Base-by-base conservation (phyloP, 2,888 invertebrate species). In the Suillia variegata region DNA sequence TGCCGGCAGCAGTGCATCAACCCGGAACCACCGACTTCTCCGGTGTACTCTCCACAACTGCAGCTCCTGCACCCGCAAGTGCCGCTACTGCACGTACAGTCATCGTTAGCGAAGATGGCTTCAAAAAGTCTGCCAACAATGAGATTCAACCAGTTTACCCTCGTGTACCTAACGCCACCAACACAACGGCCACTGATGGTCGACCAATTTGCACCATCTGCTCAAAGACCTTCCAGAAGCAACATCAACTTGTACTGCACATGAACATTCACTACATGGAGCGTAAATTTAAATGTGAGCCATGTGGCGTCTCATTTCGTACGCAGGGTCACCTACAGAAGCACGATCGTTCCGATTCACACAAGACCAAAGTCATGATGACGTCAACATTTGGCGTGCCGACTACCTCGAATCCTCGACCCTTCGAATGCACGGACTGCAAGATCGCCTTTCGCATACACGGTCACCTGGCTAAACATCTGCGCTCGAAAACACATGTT, bases 191-290 rank as follows among this genome's bases (percentile, higher is more conserved):
- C n/a, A n/a, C n/a, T n/a, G 91, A 92, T 73, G 91, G 90, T 0
- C 87, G 90, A 57, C 88, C 91, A 69, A 88, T 90, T 31, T 95
- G 94, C 75, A 87, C 87, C 58, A 90, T 96, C 74, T 98, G 98
- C 83, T 89, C 91, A 69, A 96, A 96, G 82, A 90, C 91, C 56
- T 98, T 98, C 83, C 92, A 90, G 63, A 94, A 96, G 81, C 91
- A 93, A 62, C 93, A 93, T 63, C 96, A 96, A 77, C 84, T 97
- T 64, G 87, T 91, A 65, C 85, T 97, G 64, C 97, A 98, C 83
- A 92, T 96, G 81, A 96, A 97, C 81, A 96, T 96, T 68, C 97
- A 98, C 83, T 96, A 94, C 75, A 90, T 97, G 85, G 96, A 96
- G 80, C 86, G 95, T 63, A 94, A 94, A 54, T 95, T 92, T 78